Evolutionary conservation across 2,888 invertebrate genomes (phyloP).

Genomic region (Rotaria macrura): DNA sequence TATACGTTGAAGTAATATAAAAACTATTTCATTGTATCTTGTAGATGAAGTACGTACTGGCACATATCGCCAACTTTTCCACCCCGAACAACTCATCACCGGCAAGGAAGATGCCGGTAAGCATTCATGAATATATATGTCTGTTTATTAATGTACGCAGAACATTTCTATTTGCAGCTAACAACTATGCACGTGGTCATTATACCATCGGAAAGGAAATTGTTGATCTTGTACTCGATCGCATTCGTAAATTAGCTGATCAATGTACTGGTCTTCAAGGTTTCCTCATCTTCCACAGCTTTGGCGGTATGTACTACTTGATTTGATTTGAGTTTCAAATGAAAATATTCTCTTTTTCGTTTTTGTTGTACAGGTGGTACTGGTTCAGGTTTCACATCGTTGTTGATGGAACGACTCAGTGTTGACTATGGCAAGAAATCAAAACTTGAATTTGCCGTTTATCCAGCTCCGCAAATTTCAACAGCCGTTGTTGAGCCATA

Average conservation of each 20-base stretch:
- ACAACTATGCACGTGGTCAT: constrained; percentile 42
- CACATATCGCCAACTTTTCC: constrained; percentile 73
- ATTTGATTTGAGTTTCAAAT: neutral
- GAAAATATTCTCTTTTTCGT: neutral
- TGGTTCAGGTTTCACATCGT: constrained; percentile 40
- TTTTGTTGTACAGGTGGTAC: constrained; percentile 38
- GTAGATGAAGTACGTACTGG: constrained; percentile 50
- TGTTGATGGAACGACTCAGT: constrained; percentile 59
- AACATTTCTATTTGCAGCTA: neutral
- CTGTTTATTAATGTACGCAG: constrained; percentile 53
- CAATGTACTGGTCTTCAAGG: constrained; percentile 49
- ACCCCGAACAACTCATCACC: constrained; percentile 48
- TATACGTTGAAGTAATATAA: neutral
- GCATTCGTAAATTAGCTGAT: constrained; percentile 51
- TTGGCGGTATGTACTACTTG: constrained; percentile 37
- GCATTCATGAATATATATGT: constrained; percentile 65
- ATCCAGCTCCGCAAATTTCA: constrained; percentile 77
- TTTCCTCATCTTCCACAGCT: constrained; percentile 46
- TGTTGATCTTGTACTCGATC: constrained; percentile 42
- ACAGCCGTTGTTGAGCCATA: constrained; percentile 89
- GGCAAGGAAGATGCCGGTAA: constrained; percentile 75
- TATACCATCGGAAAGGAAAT: constrained; percentile 43
- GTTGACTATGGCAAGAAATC: constrained; percentile 56
- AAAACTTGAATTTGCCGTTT: constrained; percentile 69
- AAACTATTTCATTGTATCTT: neutral